A percentile compares a stretch with the other conserved stretches of the same genome.
Conservation (phyloP, 2,113 vertebrate species). For the Lophotis ruficrista region DNA sequence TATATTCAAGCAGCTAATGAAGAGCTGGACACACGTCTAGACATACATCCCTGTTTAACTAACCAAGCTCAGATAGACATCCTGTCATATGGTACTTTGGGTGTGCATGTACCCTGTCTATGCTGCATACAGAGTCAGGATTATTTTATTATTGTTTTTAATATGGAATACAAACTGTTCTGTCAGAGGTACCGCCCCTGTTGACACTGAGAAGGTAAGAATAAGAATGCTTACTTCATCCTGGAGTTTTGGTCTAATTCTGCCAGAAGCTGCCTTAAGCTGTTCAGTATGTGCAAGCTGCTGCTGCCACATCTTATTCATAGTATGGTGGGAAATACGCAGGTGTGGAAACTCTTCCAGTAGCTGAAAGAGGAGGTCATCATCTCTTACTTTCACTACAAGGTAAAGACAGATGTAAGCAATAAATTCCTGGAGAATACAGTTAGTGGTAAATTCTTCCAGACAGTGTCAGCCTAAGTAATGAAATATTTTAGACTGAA, state of each 20-base stretch:
- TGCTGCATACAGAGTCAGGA: too few relatives aligned
- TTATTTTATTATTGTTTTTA: not conserved
- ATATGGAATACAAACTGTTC: not conserved
- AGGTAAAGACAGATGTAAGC: conserved; percentile 12
- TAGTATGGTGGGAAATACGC: conserved; percentile 79
- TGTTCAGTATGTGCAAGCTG: conserved; percentile 85
- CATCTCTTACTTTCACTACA: conserved; percentile 86
- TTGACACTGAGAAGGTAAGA: not conserved
- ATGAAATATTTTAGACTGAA: not conserved
- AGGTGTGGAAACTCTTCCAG: conserved; percentile 89
- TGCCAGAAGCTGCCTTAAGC: conserved; percentile 71
- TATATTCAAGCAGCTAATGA: not conserved
- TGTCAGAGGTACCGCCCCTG: not conserved
- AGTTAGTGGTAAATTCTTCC: not conserved
- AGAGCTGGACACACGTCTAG: not conserved
- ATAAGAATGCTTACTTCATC: conserved; percentile 76
- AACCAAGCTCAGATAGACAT: not conserved
- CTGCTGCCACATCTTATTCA: conserved; percentile 88
- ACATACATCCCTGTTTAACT: not conserved
- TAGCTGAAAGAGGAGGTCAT: conserved; percentile 84
- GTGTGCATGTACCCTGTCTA: not conserved
- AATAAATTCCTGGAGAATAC: not conserved
- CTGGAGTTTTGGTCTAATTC: conserved; percentile 74
- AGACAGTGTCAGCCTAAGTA: not conserved
- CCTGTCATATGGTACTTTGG: not conserved